Percentiles rank a stretch among this genome's conserved stretches.
These are phyloP conservation scores for Apoderus coryli DNA, from an alignment of 2,888 invertebrate genomes.

Conservation along the genomic window DNA sequence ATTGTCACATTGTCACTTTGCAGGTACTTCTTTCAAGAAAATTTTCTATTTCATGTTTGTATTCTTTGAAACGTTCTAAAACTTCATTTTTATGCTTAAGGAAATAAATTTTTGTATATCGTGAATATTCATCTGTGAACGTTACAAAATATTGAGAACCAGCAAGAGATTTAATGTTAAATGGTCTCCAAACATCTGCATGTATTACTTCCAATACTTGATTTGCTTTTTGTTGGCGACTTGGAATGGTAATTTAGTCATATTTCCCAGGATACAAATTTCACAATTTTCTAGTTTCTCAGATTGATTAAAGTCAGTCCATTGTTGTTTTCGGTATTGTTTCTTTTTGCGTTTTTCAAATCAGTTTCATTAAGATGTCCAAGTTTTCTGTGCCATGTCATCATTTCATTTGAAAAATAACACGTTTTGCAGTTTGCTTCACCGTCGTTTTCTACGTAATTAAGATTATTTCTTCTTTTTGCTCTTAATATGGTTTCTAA, in stretches of 20 bases:
- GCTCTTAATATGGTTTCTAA: no score
- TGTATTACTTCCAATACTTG: constrained; percentile 1
- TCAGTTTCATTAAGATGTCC: constrained; percentile 3
- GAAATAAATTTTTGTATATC: constrained; percentile 2
- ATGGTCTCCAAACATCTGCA: constrained; percentile 5
- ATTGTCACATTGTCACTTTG: constrained; percentile 1
- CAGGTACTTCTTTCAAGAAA: neutral
- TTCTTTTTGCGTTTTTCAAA: no score
- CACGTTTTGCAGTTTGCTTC: neutral
- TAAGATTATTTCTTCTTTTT: no score
- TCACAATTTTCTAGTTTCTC: no score
- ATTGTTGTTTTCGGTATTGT: constrained; percentile 1
- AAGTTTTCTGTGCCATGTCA: neutral
- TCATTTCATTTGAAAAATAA: neutral
- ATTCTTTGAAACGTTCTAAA: constrained; percentile 3
- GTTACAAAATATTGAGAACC: constrained; percentile 4
- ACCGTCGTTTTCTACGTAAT: constrained; percentile 2
- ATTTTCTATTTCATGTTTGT: constrained; percentile 2
- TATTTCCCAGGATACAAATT: constrained; percentile 5
- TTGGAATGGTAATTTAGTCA: constrained; percentile 7
- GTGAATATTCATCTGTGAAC: constrained; percentile 5
- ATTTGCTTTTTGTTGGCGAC: neutral
- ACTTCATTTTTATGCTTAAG: constrained; percentile 5
- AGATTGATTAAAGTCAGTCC: no score
- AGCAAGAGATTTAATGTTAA: constrained; percentile 2